These are phyloP conservation scores for Danio choprae DNA, from an alignment of 2,797 vertebrate species.

Conservation along the genomic window DNA sequence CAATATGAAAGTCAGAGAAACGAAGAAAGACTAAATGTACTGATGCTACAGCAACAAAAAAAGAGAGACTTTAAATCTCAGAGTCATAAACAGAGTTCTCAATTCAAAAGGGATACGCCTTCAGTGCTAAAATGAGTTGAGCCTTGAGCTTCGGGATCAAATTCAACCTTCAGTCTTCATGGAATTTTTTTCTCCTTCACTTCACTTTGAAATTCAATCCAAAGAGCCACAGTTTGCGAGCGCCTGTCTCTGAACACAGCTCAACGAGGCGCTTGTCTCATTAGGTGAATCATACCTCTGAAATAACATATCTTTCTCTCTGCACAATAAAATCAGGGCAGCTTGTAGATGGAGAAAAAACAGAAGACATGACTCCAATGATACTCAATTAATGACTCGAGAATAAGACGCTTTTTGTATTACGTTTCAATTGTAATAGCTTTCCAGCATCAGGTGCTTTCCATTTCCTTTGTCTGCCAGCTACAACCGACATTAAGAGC, in stretches of 20 bases:
- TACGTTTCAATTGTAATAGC: neutral
- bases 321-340: neutral
- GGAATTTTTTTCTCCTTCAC: slow-evolving; percentile 9
- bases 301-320: slow-evolving; percentile 1
- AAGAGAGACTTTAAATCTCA: slow-evolving; percentile 19
- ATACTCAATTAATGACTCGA: slow-evolving; percentile 17
- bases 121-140: slow-evolving; percentile 28
- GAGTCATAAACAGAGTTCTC: slow-evolving; percentile 20
- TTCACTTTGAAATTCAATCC: slow-evolving; percentile 42
- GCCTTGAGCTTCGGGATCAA: slow-evolving; percentile 30
- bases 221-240: slow-evolving; percentile 12
- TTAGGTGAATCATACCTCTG: slow-evolving; percentile 30
- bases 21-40: neutral
- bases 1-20: slow-evolving; percentile 9
- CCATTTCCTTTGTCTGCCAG: neutral
- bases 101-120: slow-evolving; percentile 25
- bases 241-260: neutral
- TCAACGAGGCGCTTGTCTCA: slow-evolving; percentile 10
- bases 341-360: neutral
- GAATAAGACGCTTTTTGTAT: neutral
- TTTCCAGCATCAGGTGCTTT: neutral
- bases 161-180: neutral
- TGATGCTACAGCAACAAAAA: neutral
- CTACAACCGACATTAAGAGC: neutral
- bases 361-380: neutral